phyloP scores from a whole-genome alignment of 2,113 vertebrate genomes.

The Collichthys lucidus region DNA sequence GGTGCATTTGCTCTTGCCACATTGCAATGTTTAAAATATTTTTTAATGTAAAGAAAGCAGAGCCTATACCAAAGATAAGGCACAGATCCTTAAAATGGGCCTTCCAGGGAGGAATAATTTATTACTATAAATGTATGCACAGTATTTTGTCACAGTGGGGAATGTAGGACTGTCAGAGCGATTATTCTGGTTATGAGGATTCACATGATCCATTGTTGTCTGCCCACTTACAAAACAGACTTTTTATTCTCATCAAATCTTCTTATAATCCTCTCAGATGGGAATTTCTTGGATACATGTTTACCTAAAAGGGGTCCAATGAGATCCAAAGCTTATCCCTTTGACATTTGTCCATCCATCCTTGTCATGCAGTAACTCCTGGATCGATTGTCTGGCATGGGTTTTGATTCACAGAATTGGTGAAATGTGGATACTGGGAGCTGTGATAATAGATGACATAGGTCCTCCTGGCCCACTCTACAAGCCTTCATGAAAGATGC shows the following conservation, averaged over 20 bases:
- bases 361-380: background rate
- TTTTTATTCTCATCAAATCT: background rate
- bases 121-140: background rate
- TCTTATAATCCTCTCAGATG: background rate
- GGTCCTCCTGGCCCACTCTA: slow-evolving; percentile 81
- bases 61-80: background rate
- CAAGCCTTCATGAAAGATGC: slow-evolving; percentile 83
- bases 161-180: background rate
- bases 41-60: background rate
- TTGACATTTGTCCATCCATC: background rate
- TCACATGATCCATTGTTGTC: background rate
- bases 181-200: background rate
- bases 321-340: too few species aligned
- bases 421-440: slow-evolving; percentile 54
- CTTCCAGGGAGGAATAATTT: background rate
- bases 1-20: background rate
- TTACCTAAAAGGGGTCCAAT: background rate
- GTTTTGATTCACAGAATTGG: slow-evolving; percentile 40
- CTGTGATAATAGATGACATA: slow-evolving; percentile 66
- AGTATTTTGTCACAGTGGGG: background rate
- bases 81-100: background rate
- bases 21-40: background rate
- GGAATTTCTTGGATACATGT: background rate
- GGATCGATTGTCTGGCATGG: background rate
- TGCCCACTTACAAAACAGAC: background rate